Evolutionary conservation across 2,797 vertebrate species (phyloP).

Genomic region (Cyprinella venusta): DNA sequence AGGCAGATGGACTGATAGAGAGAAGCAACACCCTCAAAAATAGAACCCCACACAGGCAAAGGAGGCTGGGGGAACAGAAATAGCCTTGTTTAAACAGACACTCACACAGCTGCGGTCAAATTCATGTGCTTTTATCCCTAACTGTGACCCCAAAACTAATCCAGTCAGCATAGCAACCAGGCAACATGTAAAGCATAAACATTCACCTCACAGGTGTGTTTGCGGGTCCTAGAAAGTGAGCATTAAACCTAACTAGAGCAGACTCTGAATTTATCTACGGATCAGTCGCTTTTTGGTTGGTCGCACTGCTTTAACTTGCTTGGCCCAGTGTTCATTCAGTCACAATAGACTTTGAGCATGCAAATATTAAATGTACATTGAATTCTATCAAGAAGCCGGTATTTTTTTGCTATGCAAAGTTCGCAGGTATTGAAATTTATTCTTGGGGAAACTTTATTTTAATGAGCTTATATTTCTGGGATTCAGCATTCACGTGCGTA

Average conservation of each 20-base stretch:
- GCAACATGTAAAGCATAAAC: conserved; percentile 64
- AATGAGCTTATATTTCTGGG: neutral
- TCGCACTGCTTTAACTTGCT: neutral
- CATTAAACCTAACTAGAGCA: conserved; percentile 45
- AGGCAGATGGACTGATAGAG: conserved; percentile 21
- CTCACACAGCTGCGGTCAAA: conserved; percentile 64
- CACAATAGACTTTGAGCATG: neutral
- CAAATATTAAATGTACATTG: neutral
- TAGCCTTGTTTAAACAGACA: conserved; percentile 54
- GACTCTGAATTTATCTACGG: neutral
- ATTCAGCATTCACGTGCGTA: neutral
- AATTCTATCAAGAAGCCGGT: neutral
- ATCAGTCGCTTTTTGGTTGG: neutral
- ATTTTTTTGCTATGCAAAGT: neutral
- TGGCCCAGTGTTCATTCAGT: neutral
- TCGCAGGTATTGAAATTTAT: neutral
- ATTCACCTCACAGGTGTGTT: conserved; percentile 57
- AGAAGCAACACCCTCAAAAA: conserved; percentile 52
- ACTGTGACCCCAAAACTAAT: conserved; percentile 63
- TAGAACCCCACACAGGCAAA: conserved; percentile 53
- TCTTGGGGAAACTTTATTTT: neutral
- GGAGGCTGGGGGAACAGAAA: conserved; percentile 55
- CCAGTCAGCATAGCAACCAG: conserved; percentile 65
- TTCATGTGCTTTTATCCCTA: conserved; percentile 58
- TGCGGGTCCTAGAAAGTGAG: conserved; percentile 64